These are phyloP conservation scores for Styela clava DNA, from an alignment of 23 tunicate species.

Conservation along the genomic window DNA sequence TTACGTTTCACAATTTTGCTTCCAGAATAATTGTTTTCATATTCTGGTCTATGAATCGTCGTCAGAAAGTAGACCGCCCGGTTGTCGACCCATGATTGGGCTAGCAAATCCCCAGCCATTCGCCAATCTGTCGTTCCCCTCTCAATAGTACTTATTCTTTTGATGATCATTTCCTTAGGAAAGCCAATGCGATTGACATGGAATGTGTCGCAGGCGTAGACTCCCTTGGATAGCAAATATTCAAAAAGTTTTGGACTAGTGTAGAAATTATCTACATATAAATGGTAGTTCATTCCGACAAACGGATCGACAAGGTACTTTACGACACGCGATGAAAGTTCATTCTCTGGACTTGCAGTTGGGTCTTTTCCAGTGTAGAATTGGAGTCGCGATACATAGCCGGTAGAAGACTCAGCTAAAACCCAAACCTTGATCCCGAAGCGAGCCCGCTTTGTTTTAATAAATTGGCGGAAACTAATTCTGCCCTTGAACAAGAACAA, in stretches of 20 bases:
- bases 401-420: not conserved
- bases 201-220: not conserved
- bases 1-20: not conserved
- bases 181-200: not conserved
- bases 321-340: not conserved
- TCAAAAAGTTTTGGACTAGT: not conserved
- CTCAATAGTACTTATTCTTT: not conserved
- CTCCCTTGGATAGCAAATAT: not conserved
- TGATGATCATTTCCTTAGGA: not conserved
- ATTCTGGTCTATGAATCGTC: not conserved
- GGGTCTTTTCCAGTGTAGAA: not conserved
- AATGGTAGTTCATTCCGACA: not conserved
- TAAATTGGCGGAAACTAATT: too few species aligned
- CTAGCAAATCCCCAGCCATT: not conserved
- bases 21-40: too few species aligned
- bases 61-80: not conserved
- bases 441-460: not conserved
- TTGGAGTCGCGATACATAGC: not conserved
- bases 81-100: too few species aligned
- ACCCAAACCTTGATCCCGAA: conserved; percentile 1
- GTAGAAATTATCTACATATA: not conserved
- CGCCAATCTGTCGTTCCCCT: not conserved
- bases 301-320: not conserved
- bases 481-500: too few species aligned
- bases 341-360: not conserved